These are phyloP conservation scores for Trissolcus basalis DNA, from an alignment of 1,140 invertebrate species.

Conservation along the genomic window DNA sequence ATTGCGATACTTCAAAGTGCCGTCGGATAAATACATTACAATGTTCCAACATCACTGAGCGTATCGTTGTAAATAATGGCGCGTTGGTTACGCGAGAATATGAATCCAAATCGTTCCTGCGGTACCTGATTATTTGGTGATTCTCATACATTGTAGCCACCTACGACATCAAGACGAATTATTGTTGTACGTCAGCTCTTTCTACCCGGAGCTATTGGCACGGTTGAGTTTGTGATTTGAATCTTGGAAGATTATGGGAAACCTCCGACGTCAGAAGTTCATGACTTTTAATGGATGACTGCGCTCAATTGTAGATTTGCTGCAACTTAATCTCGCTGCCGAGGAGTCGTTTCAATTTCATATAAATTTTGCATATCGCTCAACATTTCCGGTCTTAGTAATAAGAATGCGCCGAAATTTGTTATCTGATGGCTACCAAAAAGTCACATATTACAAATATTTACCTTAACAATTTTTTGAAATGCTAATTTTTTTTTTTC, in stretches of 20 bases:
- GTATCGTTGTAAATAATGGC: constrained; percentile 62
- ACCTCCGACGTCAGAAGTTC: constrained; percentile 62
- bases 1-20: constrained; percentile 51
- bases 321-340: constrained; percentile 69
- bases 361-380: constrained; percentile 27
- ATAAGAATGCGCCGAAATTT: not conserved
- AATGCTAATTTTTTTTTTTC: no score
- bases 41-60: constrained; percentile 24
- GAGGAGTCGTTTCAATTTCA: constrained; percentile 55
- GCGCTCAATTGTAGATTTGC: constrained; percentile 67
- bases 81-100: constrained; percentile 59
- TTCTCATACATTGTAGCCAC: constrained; percentile 70
- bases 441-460: not conserved
- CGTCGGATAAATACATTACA: constrained; percentile 48
- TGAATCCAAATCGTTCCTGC: constrained; percentile 64
- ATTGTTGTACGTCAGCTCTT: constrained; percentile 68
- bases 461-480: not conserved
- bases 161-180: constrained; percentile 73
- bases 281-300: constrained; percentile 61
- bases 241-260: constrained; percentile 66
- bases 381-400: not conserved
- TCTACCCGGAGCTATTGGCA: constrained; percentile 66
- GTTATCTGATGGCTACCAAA: not conserved
- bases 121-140: constrained; percentile 66
- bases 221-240: constrained; percentile 63